These are phyloP conservation scores for Natator depressus DNA, from an alignment of 2,113 vertebrate species.

Conservation along the genomic window DNA sequence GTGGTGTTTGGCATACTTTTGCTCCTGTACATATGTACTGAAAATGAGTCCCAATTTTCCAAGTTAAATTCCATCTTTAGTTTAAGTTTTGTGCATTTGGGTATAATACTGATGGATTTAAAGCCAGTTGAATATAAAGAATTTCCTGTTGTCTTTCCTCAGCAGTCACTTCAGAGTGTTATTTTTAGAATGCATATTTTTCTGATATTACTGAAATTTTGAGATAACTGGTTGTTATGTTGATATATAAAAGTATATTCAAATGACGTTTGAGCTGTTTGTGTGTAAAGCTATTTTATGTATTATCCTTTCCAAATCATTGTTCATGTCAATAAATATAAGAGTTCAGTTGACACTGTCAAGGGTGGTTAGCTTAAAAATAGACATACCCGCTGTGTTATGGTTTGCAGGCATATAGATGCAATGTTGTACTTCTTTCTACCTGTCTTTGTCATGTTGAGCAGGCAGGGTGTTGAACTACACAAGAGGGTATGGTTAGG, in stretches of 20 bases:
- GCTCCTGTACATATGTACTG: background rate
- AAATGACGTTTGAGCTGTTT: background rate
- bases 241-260: background rate
- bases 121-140: background rate
- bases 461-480: background rate
- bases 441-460: background rate
- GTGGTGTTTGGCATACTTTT: background rate
- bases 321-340: background rate
- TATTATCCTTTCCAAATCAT: background rate
- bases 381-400: background rate
- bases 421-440: background rate
- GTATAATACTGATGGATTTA: background rate
- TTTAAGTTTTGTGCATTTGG: background rate
- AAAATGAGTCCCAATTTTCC: background rate
- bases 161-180: background rate
- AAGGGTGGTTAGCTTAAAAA: background rate
- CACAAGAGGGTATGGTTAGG: background rate
- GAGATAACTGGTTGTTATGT: background rate
- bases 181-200: background rate
- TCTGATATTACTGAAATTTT: background rate
- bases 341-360: background rate
- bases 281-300: background rate
- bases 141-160: background rate
- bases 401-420: background rate
- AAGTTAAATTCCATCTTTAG: background rate